Evolutionary conservation across 1,140 invertebrate species (phyloP).

Genomic region (Drosophila obscura): DNA sequence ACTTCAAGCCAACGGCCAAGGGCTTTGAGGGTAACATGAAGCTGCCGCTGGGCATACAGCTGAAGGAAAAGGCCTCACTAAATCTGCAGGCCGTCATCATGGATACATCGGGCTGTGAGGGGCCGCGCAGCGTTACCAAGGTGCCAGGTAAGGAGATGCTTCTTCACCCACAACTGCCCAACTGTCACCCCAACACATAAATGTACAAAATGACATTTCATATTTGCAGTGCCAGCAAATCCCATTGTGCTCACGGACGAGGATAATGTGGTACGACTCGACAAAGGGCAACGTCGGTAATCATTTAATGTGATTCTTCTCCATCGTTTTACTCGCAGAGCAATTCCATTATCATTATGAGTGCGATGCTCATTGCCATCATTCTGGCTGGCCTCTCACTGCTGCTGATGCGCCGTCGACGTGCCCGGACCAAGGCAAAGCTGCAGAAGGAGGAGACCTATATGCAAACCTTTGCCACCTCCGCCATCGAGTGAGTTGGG

Average conservation of each 20-base stretch:
- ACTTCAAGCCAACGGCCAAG: conserved; percentile 49
- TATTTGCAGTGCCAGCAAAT: conserved; percentile 48
- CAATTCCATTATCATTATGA: conserved; percentile 58
- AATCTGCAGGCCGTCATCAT: conserved; percentile 70
- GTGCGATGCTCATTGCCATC: conserved; percentile 49
- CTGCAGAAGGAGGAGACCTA: conserved; percentile 63
- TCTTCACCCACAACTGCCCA: background rate
- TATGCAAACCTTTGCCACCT: conserved; percentile 56
- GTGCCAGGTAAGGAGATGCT: conserved; percentile 50
- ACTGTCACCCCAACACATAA: no score
- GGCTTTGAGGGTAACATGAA: conserved; percentile 56
- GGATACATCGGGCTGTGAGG: conserved; percentile 60
- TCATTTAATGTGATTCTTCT: background rate
- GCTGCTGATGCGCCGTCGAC: conserved; percentile 40
- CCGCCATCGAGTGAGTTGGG: conserved; percentile 58
- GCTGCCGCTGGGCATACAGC: conserved; percentile 46
- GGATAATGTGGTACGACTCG: conserved; percentile 45
- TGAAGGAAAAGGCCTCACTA: conserved; percentile 68
- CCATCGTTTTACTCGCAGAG: conserved; percentile 20
- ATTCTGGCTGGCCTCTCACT: conserved; percentile 45
- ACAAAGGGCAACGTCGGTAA: background rate
- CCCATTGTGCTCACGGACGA: conserved; percentile 40
- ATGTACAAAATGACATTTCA: background rate
- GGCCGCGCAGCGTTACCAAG: conserved; percentile 55
- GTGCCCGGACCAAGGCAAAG: conserved; percentile 40